phyloP scores from a whole-genome alignment of 2,113 vertebrate species.

The Zosterops borbonicus region DNA sequence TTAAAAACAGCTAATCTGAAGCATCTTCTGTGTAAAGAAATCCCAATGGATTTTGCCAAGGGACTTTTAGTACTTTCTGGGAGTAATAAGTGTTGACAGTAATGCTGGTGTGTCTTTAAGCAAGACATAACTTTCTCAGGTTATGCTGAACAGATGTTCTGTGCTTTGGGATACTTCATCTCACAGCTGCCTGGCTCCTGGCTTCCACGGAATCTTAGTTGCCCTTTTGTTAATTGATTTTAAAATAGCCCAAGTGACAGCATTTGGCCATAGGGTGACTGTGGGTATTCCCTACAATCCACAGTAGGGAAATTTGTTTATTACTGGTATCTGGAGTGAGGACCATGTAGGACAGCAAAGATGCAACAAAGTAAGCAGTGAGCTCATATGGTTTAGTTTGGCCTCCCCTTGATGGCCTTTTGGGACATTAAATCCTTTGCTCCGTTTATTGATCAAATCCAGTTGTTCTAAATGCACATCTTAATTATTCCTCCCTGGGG shows the following conservation, averaged over 20 bases:
- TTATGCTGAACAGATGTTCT: neutral
- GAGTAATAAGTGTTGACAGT: neutral
- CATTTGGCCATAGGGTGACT: neutral
- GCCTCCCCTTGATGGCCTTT: neutral
- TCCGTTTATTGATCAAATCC: neutral
- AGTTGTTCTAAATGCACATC: neutral
- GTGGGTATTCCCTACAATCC: neutral
- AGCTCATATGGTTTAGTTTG: neutral
- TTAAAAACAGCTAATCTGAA: neutral
- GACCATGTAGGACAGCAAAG: neutral
- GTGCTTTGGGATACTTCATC: neutral
- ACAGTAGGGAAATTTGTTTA: neutral
- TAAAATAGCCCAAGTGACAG: neutral
- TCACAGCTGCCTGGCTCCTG: neutral
- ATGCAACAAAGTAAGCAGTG: neutral
- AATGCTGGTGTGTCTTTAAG: neutral
- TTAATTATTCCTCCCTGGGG: neutral
- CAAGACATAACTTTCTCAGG: neutral
- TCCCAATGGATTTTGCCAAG: neutral
- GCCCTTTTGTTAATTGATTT: neutral
- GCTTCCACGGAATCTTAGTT: neutral
- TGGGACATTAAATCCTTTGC: neutral
- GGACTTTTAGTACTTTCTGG: neutral
- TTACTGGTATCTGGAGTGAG: neutral
- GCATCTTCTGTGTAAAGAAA: neutral